A percentile compares a stretch with the other conserved stretches of the same genome.
Evolutionary conservation across 2,113 vertebrate genomes (phyloP).

Genomic region (Brienomyrus brachyistius): DNA sequence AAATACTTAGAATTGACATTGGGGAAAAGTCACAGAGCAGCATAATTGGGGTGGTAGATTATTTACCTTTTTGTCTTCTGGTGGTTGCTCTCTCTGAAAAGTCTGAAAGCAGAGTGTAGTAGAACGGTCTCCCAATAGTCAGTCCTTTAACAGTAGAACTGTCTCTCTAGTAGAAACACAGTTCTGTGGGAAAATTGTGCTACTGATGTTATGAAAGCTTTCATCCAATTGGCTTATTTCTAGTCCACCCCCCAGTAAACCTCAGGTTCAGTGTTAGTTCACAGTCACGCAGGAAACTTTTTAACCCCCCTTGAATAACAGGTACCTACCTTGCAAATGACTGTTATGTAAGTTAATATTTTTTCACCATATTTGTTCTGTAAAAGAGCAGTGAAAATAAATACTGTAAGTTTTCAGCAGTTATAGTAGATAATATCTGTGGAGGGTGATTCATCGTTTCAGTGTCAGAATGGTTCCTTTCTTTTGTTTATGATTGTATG

Average conservation of each 20-base stretch:
- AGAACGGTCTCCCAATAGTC: slow-evolving; percentile 55
- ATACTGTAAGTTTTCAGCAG: neutral
- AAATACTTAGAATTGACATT: neutral
- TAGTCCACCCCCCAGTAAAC: slow-evolving; percentile 19
- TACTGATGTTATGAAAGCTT: slow-evolving; percentile 26
- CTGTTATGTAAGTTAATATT: slow-evolving; percentile 8
- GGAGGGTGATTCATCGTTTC: neutral
- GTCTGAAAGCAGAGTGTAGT: slow-evolving; percentile 56
- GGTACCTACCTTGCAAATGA: neutral
- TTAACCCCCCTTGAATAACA: neutral
- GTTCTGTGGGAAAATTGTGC: slow-evolving; percentile 25
- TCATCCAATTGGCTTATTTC: slow-evolving; percentile 19
- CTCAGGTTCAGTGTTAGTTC: slow-evolving; percentile 15
- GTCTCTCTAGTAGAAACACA: slow-evolving; percentile 22
- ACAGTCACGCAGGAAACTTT: neutral
- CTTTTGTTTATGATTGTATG: neutral
- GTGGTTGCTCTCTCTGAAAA: slow-evolving; percentile 28
- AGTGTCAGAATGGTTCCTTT: neutral
- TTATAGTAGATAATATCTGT: neutral
- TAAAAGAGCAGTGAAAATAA: neutral
- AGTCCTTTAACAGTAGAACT: slow-evolving; percentile 29
- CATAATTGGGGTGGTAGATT: slow-evolving; percentile 13
- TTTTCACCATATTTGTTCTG: neutral
- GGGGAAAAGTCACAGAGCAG: neutral
- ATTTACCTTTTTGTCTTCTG: slow-evolving; percentile 25